phyloP scores from a whole-genome alignment of 2,888 invertebrate species.

The Calliopum simillimum region DNA sequence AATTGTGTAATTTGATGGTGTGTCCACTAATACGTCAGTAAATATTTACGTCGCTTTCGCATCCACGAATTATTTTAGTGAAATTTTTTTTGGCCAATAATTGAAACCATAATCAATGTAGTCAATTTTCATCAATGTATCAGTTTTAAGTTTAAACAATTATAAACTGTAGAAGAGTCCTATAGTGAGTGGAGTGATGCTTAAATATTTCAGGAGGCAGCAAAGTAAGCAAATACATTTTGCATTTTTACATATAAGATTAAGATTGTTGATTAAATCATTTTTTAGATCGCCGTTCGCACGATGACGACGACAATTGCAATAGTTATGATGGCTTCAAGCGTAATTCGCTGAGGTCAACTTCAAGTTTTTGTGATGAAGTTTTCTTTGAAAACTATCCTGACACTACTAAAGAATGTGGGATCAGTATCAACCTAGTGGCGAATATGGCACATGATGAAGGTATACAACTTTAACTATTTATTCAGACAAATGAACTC shows the following conservation, averaged over 20 bases:
- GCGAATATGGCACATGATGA: constrained; percentile 5
- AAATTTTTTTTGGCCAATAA: too few species aligned
- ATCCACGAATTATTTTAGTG: too few species aligned
- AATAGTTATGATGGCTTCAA: constrained; percentile 40
- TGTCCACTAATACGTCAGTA: too few species aligned
- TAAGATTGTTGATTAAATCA: constrained; percentile 11
- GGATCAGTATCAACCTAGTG: background rate
- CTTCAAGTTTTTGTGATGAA: constrained; percentile 63
- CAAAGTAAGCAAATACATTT: constrained; percentile 51
- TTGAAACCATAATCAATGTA: too few species aligned
- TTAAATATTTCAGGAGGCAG: constrained; percentile 61
- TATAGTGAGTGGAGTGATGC: constrained; percentile 45
- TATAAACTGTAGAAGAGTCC: too few species aligned
- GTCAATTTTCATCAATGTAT: too few species aligned
- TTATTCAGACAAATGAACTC: too few species aligned
- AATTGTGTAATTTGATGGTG: too few species aligned
- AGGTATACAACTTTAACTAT: background rate
- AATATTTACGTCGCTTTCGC: too few species aligned
- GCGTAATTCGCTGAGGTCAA: constrained; percentile 59
- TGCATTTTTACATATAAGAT: too few species aligned
- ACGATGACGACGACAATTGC: constrained; percentile 36
- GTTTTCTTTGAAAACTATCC: constrained; percentile 53
- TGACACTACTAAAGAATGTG: background rate
- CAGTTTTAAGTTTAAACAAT: too few species aligned
- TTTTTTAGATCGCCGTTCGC: constrained; percentile 23